Base-by-base conservation (phyloP, 2,797 vertebrate genomes). In the Ctenosaura bakeri region DNA sequence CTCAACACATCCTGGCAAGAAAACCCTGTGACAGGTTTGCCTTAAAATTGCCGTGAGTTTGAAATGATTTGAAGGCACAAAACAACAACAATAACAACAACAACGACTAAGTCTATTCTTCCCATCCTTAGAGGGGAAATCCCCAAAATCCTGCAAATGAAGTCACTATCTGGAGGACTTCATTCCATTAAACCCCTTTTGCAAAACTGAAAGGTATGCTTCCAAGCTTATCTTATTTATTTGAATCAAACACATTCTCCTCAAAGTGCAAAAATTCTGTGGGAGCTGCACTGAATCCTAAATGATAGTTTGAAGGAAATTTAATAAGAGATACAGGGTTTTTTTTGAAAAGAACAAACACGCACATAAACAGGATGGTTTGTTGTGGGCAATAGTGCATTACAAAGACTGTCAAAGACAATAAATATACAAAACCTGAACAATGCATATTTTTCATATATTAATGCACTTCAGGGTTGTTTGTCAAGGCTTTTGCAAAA, bases 401-500 rank as follows among this genome's bases (percentile, higher is more conserved):
- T 62, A 59, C 77, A 81, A 62, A 90, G 50, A 29, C 87, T 88
- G 90, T n/a, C 91, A 94, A 78, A 95, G 69, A 35, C 86, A 85
- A 95, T 1, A 77, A 90, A 93, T 95, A 80, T 7, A 91, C 81
- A 86, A 85, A 83, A 89, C 73, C 86, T 79, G 89, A 46, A 85
- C 0, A 90, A 81, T 93, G 89, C 69, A 74, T 35, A 8, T 80
- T 92, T 86, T 91, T 91, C 88, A 22, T 3, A 77, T 84, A 81
- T 88, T 93, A 94, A 95, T 89, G 87, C 77, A 83, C 91, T 91
- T 74, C 38, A 80, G 88, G 91, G 84, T 95, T 87, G 26, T 95
- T 94, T 95, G 90, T 94, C 88, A 92, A 83, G 82, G 90, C 64
- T 91, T 91, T 5, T 64, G 83, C 10, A 85, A 78, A 94, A 95